Base-by-base conservation (phyloP, 2,888 invertebrate species). In the Nymphalis polychloros region DNA sequence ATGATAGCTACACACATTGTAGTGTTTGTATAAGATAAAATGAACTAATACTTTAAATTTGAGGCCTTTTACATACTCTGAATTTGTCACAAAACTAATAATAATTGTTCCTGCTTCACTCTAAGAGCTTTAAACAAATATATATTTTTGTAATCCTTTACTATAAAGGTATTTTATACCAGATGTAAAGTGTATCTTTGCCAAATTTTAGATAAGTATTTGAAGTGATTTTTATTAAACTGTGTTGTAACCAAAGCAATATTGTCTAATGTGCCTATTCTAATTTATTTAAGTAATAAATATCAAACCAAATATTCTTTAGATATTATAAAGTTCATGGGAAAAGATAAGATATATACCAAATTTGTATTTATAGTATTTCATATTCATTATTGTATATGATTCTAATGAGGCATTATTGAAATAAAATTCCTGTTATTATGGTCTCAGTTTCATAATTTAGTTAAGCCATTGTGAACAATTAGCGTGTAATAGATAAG, bases 181-280 rank as follows among this genome's bases (percentile, higher is more conserved):
- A 86, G 83, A 84, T 84, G 79, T 84, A 78, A 85, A 84, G 81
- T 80, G 78, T 78, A 82, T 79, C 83, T 86, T 86, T 89, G 90
- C 90, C 90, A 91, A 92, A 89, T 86, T 89, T 87, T 89, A 89
- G 89, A 86, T 80, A 88, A 86, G 87, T 85, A 78, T 85, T 84
- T 84, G 79, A 86, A 86, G 88, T 88, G 84, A 88, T 85, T 87
- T 81, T 84, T 84, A 85, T 80, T 84, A 80, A 84, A 88, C 86
- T 90, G 85, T 89, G 87, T 87, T 89, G 85, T 88, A 90, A 90
- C 91, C 92, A 92, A 92, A 92, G 92, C 92, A 92, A 92, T 92
- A 84, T 85, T 81, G 75, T 84, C 79, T 84, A 84, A 87, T 87
- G 87, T 90, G 90, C 89, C 90, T 91, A 89, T 78, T 79, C 77